These are phyloP conservation scores for Lagopus muta DNA, from an alignment of 2,113 vertebrate species.

Conservation along the genomic window DNA sequence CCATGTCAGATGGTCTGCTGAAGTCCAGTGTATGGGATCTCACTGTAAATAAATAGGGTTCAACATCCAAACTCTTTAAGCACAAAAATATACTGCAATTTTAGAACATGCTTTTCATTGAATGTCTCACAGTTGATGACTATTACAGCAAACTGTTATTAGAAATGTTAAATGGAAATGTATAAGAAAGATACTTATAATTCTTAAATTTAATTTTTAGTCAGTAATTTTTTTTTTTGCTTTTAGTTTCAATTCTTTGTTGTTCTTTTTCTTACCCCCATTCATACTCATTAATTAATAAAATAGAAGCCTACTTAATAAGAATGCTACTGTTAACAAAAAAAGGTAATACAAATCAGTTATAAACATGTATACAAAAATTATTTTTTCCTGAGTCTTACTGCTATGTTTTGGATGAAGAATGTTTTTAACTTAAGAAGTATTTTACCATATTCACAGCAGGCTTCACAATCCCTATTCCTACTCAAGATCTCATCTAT, in stretches of 20 bases:
- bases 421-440: accelerated
- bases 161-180: background rate
- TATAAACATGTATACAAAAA: background rate
- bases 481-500: background rate
- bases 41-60: conserved; percentile 17
- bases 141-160: background rate
- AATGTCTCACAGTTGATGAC: background rate
- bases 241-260: background rate
- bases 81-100: background rate
- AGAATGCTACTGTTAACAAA: background rate
- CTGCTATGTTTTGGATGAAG: background rate
- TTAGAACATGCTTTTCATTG: background rate
- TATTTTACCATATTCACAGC: background rate
- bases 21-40: conserved; percentile 16
- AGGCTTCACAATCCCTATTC: background rate
- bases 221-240: background rate
- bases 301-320: background rate
- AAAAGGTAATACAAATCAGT: background rate
- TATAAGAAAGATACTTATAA: background rate
- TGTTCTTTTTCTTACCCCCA: background rate
- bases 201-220: background rate
- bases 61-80: background rate
- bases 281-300: background rate
- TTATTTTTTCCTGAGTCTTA: background rate
- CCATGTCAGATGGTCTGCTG: conserved; percentile 38